These are phyloP conservation scores for Megalonaias nervosa DNA, from an alignment of 1,140 invertebrate species.

Conservation along the genomic window DNA sequence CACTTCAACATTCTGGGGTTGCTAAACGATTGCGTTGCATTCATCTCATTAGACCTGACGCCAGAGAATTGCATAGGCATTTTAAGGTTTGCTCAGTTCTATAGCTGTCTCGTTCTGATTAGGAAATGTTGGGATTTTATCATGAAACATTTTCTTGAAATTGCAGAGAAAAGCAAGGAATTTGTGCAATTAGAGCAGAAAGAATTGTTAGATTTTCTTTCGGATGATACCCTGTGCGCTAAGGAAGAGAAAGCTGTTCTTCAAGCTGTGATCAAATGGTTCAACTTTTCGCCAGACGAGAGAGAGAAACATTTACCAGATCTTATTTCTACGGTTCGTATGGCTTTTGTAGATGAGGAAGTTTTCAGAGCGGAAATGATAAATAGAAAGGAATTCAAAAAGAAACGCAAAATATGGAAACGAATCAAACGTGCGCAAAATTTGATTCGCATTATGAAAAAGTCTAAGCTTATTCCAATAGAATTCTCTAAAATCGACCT, in stretches of 20 bases:
- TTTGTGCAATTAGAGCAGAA: constrained; percentile 93
- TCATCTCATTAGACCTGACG: constrained; percentile 77
- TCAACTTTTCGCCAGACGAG: constrained; percentile 95
- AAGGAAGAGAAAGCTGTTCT: constrained; percentile 91
- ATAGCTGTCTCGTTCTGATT: constrained; percentile 81
- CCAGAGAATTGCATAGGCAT: constrained; percentile 87
- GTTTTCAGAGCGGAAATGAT: constrained; percentile 24
- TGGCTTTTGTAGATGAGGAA: constrained; percentile 19
- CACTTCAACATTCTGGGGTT: constrained; percentile 86
- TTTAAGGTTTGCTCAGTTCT: constrained; percentile 83
- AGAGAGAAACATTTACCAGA: constrained; percentile 72
- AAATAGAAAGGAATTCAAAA: constrained; percentile 22
- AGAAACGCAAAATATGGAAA: constrained; percentile 9
- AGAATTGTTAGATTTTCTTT: constrained; percentile 95
- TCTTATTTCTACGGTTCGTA: constrained; percentile 12
- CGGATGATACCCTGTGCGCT: constrained; percentile 96
- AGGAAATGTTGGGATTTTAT: constrained; percentile 75
- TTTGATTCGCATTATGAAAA: constrained; percentile 20
- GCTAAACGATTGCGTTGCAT: constrained; percentile 83
- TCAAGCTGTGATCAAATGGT: constrained; percentile 97
- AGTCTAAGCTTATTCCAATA: neutral
- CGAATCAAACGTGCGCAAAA: constrained; percentile 37
- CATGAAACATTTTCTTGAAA: constrained; percentile 46
- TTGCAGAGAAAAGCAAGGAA: constrained; percentile 97
- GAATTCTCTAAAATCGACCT: neutral